Evolutionary conservation across 2,797 vertebrate genomes (phyloP).

Genomic region (Antennarius maculatus): DNA sequence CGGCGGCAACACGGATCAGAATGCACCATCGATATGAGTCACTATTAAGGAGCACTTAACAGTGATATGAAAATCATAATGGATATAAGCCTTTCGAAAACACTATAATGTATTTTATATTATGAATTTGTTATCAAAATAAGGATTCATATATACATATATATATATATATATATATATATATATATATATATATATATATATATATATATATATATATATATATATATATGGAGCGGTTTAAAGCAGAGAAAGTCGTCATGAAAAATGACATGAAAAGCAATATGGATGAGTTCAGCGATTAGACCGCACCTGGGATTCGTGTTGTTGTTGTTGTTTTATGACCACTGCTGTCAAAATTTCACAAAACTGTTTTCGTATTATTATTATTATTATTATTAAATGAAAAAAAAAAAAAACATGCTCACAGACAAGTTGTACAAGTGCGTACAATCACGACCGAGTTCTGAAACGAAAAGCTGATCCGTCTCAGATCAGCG

Average conservation of each 20-base stretch:
- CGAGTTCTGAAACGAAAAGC: slow-evolving; percentile 65
- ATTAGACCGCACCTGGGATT: slow-evolving; percentile 56
- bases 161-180: slow-evolving; percentile 54
- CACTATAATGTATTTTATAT: slow-evolving; percentile 66
- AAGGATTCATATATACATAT: slow-evolving; percentile 61
- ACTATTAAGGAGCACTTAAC: slow-evolving; percentile 83
- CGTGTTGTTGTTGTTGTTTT: slow-evolving; percentile 23
- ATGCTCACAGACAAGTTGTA: slow-evolving; percentile 82
- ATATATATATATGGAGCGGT: slow-evolving; percentile 58
- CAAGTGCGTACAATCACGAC: slow-evolving; percentile 76
- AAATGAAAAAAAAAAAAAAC: slow-evolving; percentile 77
- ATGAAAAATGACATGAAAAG: slow-evolving; percentile 64
- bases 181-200: slow-evolving; percentile 50
- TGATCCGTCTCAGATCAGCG: slow-evolving; percentile 44
- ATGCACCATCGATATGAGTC: slow-evolving; percentile 73
- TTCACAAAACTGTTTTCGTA: slow-evolving; percentile 71
- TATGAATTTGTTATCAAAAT: slow-evolving; percentile 73
- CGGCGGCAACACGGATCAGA: slow-evolving; percentile 56
- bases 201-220: slow-evolving; percentile 43
- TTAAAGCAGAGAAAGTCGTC: slow-evolving; percentile 71
- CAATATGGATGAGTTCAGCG: slow-evolving; percentile 52
- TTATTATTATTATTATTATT: slow-evolving; percentile 73
- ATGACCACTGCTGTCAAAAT: slow-evolving; percentile 50
- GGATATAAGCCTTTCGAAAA: slow-evolving; percentile 75
- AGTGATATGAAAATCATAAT: slow-evolving; percentile 74